Evolutionary conservation across 2,888 invertebrate genomes (phyloP).

Genomic region (Amblyjoppa proteus): DNA sequence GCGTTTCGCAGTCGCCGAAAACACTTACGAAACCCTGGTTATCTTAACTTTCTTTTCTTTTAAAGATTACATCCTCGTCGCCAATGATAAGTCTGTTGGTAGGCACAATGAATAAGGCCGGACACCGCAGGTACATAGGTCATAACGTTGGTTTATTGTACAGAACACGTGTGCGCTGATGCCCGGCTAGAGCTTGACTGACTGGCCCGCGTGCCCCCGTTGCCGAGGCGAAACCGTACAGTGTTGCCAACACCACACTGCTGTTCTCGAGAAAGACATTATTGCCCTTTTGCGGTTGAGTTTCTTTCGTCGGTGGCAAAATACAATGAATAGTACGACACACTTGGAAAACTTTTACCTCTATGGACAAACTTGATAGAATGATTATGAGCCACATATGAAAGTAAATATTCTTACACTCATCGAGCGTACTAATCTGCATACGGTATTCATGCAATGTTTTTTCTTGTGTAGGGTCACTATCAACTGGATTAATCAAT

Average conservation of each 20-base stretch:
- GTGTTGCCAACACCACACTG: neutral
- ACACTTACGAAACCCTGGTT: neutral
- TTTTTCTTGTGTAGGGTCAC: too few species aligned
- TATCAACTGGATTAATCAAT: too few species aligned
- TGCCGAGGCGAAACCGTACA: neutral
- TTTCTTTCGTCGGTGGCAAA: too few species aligned
- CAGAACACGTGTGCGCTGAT: neutral
- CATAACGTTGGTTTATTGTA: neutral
- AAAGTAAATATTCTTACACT: too few species aligned
- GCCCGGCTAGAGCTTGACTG: slow-evolving; percentile 8
- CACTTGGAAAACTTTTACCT: too few species aligned
- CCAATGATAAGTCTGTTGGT: neutral
- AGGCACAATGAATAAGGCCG: neutral
- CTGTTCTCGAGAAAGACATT: too few species aligned
- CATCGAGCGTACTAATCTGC: too few species aligned
- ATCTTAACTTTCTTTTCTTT: slow-evolving; percentile 2
- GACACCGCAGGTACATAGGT: neutral
- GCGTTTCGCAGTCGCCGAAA: neutral
- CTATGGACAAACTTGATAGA: too few species aligned
- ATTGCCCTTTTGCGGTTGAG: too few species aligned
- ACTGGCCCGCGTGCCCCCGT: neutral
- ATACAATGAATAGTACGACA: too few species aligned
- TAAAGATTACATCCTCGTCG: neutral
- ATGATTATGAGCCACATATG: too few species aligned
- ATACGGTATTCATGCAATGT: too few species aligned